Conservation (phyloP, 2,113 vertebrate genomes). For the Sebastes schlegelii region DNA sequence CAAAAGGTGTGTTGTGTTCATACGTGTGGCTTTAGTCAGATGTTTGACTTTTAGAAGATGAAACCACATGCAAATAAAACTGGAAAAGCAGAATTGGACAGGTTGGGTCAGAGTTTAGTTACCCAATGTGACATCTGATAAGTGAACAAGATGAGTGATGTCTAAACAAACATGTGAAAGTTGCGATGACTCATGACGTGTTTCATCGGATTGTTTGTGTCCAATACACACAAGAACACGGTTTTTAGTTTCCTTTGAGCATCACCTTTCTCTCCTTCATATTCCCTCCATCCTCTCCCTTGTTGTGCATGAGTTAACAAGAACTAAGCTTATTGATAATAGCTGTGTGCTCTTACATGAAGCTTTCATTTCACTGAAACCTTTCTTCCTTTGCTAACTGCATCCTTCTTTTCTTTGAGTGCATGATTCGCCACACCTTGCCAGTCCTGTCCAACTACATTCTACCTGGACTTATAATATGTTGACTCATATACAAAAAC, state of each 20-base stretch:
- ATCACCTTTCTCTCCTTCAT: neutral
- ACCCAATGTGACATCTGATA: neutral
- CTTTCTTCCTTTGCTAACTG: neutral
- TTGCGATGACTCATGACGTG: neutral
- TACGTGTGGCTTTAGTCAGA: neutral
- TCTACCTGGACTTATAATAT: conserved; percentile 40
- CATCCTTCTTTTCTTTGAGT: neutral
- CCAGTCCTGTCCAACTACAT: conserved; percentile 76
- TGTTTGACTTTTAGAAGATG: neutral
- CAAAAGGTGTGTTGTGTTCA: neutral
- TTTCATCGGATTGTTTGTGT: neutral
- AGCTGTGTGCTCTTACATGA: too few relatives aligned
- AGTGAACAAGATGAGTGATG: neutral
- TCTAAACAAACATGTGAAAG: neutral
- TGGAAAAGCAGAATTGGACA: neutral
- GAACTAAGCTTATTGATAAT: neutral
- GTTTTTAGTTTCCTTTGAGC: neutral
- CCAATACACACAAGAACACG: too few relatives aligned
- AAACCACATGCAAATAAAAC: neutral
- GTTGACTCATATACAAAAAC: too few relatives aligned
- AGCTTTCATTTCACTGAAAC: neutral
- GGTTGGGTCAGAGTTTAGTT: neutral
- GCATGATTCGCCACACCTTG: conserved; percentile 46
- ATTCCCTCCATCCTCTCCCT: neutral
- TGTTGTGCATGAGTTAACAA: conserved; percentile 8